Conservation (phyloP, 1,140 invertebrate species). For the Drosophila watanabei region DNA sequence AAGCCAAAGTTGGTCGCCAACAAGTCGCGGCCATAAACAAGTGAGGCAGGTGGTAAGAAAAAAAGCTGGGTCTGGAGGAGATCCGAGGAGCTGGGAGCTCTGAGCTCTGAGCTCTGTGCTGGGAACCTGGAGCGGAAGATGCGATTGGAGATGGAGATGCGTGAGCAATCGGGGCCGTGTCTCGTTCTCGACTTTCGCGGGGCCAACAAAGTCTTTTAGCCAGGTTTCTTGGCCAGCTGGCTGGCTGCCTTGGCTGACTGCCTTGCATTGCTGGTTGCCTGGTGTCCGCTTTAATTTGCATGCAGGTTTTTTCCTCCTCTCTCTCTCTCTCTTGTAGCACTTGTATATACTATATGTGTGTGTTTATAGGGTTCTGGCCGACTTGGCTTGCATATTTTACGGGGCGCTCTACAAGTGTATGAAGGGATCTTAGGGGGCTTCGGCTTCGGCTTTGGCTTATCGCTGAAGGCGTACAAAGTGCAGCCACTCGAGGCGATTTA, state of each 20-base stretch:
- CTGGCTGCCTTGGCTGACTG: slow-evolving; percentile 12
- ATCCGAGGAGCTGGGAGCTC: slow-evolving; percentile 1
- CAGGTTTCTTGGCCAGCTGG: slow-evolving; percentile 35
- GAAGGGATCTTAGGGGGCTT: slow-evolving; percentile 3
- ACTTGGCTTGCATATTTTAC: slow-evolving; percentile 32
- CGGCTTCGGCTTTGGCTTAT: slow-evolving; percentile 21
- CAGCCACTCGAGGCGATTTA: slow-evolving; percentile 45
- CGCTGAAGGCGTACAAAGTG: slow-evolving; percentile 47
- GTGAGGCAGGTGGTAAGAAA: slow-evolving; percentile 67
- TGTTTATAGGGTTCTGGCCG: slow-evolving; percentile 1
- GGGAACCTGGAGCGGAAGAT: slow-evolving; percentile 28
- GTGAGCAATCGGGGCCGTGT: slow-evolving; percentile 46
- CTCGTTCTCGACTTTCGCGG: slow-evolving; percentile 31
- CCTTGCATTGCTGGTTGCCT: slow-evolving; percentile 46
- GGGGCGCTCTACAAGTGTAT: slow-evolving; percentile 9
- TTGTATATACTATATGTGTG: not conserved
- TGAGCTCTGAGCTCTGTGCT: not conserved
- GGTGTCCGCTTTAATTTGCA: slow-evolving; percentile 62
- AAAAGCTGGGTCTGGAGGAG: slow-evolving; percentile 12
- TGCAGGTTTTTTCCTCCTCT: slow-evolving; percentile 51
- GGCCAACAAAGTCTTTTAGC: slow-evolving; percentile 24
- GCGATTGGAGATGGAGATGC: slow-evolving; percentile 37
- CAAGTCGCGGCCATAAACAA: slow-evolving; percentile 59
- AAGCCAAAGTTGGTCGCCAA: slow-evolving; percentile 54
- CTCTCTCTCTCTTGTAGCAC: not conserved